These are phyloP conservation scores for Sakesphorus luctuosus DNA, from an alignment of 2,113 vertebrate species.

Conservation along the genomic window DNA sequence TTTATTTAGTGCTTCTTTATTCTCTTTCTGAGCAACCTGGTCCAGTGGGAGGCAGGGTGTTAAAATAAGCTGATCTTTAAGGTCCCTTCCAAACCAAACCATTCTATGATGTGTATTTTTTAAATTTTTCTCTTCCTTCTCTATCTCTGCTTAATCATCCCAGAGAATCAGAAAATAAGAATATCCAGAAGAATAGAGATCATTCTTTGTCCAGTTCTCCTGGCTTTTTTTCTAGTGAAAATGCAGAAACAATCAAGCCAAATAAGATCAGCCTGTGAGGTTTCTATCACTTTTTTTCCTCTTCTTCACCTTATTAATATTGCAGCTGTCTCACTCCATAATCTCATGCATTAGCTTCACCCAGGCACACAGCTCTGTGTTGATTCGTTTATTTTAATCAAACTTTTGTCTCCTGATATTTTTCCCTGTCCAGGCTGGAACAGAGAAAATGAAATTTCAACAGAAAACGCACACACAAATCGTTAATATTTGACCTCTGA, in stretches of 20 bases:
- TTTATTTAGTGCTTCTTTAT: not conserved
- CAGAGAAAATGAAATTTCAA: conserved; percentile 63
- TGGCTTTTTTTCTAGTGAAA: not conserved
- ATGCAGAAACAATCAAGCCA: not conserved
- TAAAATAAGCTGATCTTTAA: not conserved
- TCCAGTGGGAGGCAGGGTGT: not conserved
- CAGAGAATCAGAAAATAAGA: not conserved
- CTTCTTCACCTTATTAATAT: conserved; percentile 61
- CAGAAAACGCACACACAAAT: conserved; percentile 43
- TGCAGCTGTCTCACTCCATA: conserved; percentile 42
- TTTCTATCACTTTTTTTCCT: conserved; percentile 16
- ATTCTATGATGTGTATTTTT: not conserved
- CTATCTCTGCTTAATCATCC: not conserved
- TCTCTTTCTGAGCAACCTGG: not conserved
- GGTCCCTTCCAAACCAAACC: not conserved
- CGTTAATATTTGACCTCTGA: conserved; percentile 69
- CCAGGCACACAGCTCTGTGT: not conserved
- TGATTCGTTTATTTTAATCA: conserved; percentile 69
- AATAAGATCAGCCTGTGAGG: conserved; percentile 24
- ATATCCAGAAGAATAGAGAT: not conserved
- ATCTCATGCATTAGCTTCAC: conserved; percentile 34
- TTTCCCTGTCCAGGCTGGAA: conserved; percentile 42
- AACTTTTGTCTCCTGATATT: conserved; percentile 41
- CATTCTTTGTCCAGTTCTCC: not conserved
- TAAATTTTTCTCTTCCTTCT: fast-evolving